Evolutionary conservation across 2,888 invertebrate genomes (phyloP), one percentile per base, ranked within the genome.

Genomic region (Uloborus plumipes): DNA sequence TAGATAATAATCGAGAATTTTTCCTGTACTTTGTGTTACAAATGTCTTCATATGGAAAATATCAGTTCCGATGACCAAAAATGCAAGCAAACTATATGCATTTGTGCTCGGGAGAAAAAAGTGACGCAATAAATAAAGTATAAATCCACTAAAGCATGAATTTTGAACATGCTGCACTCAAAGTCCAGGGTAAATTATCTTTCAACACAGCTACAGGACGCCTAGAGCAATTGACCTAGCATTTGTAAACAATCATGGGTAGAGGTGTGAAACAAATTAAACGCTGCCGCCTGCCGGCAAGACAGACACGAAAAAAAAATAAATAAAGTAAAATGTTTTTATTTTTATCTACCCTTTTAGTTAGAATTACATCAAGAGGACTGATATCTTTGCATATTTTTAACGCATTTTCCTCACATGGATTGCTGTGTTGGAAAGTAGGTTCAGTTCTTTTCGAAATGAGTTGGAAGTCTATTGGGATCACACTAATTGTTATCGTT

Each of bases 71-170:
- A 39, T 26, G 26, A 26, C 26, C 26, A 26, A 26, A 26, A 11
- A 39, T 39, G 39, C 39, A 39, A 39, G 39, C 7, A 39, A 39
- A 39, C 39, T 39, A 39, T 39, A 39, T 9, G 39, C 39, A 39
- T 39, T 39, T 39, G 39, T 39, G 9, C 11, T 39, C 39, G 39
- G 39, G 39, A 26, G 26, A 39, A 39, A 31, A 39, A 39, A 39
- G 7, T 39, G 39, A 39, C 39, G 77, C 77, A 77, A 77, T 77
- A 77, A n/a, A 77, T 65, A 65, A 77, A 58, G 71, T 26, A 53
- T 71, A 77, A 77, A 64, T 64, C 51, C 70, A 55, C 47, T 55
- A 69, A 53, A 77, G 70, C 50, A 64, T 70, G 20, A 62, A 53
- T 31, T 64, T 18, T 22, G 51, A 50, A 51, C 61, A 76, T 61